Evolutionary conservation across 2,113 vertebrate genomes (phyloP), one percentile per base, ranked within the genome.

Genomic region (Centropristis striata): DNA sequence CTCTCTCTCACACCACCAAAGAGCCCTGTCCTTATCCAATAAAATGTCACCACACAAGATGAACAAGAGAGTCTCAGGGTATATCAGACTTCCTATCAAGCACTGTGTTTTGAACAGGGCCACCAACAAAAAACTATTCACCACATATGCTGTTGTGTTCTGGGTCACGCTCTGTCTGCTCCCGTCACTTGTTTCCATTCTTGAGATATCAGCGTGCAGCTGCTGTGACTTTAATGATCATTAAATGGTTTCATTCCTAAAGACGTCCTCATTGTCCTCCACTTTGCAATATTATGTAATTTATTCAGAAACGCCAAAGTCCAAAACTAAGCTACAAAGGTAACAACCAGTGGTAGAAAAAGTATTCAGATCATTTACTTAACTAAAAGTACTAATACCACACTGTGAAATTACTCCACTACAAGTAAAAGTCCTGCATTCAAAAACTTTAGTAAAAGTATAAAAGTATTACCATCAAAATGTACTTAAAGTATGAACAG

Each of bases 71-170:
- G 77, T 70, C 74, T 89, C 59, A 44, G 67, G 21, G 46, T 67
- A 49, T 91, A 94, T 94, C 94, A 81, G 75, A 89, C 91, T 93
- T 93, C 89, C 92, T 87, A 92, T 94, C 92, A 78, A n/a, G 41
- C 49, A 36, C 76, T 67, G 28, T 81, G 79, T 87, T 93, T 86
- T 72, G 79, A 84, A 63, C 69, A 37, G 47, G 46, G 55, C 32
- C 67, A 85, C 58, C 47, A 66, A 73, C 81, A 54, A 78, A 72
- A 81, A 73, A 49, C 63, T 71, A 57, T 71, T 84, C 69, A 70
- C 3, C 54, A 71, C 54, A 64, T 60, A 51, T 32, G 4, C 54
- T 63, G n/a, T 66, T 68, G 75, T 61, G 73, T 46, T 73, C 14
- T 13, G 27, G 5, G 83, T 80, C 80, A 78, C 27, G 67, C 75